These are phyloP conservation scores for Physeter macrocephalus DNA, from an alignment of 2,113 vertebrate genomes.

Conservation along the genomic window DNA sequence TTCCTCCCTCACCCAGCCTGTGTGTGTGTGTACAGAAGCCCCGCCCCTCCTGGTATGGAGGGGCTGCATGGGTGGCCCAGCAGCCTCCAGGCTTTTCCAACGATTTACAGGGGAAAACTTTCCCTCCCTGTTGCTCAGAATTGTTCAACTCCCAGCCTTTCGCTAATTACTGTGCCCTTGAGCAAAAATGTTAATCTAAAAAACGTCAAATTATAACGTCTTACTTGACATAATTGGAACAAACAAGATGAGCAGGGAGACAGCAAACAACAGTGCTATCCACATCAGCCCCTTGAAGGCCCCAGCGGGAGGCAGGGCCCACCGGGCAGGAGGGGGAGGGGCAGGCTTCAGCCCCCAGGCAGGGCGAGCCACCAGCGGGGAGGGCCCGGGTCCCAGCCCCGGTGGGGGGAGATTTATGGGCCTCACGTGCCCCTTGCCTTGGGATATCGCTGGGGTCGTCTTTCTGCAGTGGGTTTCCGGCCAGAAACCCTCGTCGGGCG, in stretches of 20 bases:
- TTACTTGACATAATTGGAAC: slow-evolving; percentile 74
- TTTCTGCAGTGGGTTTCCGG: not conserved
- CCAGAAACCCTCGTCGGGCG: not conserved
- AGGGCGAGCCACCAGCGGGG: too few species aligned
- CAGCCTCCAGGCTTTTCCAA: not conserved
- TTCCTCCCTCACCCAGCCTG: not conserved
- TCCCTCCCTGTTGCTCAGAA: slow-evolving; percentile 25
- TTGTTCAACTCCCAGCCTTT: slow-evolving; percentile 64
- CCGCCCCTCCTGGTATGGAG: not conserved
- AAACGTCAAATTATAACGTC: slow-evolving; percentile 76
- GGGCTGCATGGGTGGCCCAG: not conserved
- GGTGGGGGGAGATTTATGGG: not conserved
- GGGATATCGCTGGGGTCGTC: fast-evolving
- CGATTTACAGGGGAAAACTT: slow-evolving; percentile 50
- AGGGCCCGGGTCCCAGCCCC: fast-evolving
- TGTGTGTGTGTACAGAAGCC: not conserved
- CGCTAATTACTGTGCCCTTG: slow-evolving; percentile 70
- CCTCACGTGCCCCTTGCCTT: not conserved
- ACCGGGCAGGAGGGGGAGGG: not conserved
- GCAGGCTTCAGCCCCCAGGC: not conserved
- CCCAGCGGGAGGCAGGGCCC: fast-evolving
- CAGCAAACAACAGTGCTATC: not conserved
- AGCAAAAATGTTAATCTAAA: slow-evolving; percentile 74
- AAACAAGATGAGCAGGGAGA: slow-evolving; percentile 66
- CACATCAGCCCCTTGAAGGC: fast-evolving